Evolutionary conservation across 2,113 vertebrate genomes (phyloP).

Genomic region (Ornithorhynchus anatinus): DNA sequence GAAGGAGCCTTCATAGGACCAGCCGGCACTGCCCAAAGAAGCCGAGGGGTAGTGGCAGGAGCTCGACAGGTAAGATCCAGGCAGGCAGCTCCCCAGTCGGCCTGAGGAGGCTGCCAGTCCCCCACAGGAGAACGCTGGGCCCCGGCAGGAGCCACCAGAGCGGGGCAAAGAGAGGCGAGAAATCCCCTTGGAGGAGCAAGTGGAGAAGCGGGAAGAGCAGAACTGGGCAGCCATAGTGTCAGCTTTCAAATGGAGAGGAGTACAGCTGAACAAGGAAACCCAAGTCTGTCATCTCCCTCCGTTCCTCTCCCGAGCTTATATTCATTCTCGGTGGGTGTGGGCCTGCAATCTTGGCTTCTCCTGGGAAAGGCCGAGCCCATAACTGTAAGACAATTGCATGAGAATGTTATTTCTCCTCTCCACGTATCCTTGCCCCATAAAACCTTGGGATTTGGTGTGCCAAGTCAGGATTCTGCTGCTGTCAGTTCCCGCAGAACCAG

Average conservation of each 20-base stretch:
- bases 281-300: not conserved
- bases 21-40: slow-evolving; percentile 22
- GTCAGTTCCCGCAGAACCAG: slow-evolving; percentile 26
- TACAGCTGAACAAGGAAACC: not conserved
- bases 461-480: slow-evolving; percentile 42
- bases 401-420: slow-evolving; percentile 28
- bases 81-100: slow-evolving; percentile 27
- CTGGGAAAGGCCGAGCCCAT: slow-evolving; percentile 44
- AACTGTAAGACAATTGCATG: slow-evolving; percentile 24
- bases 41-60: not conserved
- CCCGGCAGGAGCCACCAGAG: slow-evolving; percentile 46
- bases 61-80: slow-evolving; percentile 14
- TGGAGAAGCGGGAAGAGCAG: slow-evolving; percentile 32
- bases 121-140: slow-evolving; percentile 14
- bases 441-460: slow-evolving; percentile 34
- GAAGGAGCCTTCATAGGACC: slow-evolving; percentile 38
- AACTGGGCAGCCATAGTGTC: slow-evolving; percentile 42
- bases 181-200: slow-evolving; percentile 35
- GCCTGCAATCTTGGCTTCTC: slow-evolving; percentile 3
- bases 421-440: slow-evolving; percentile 34
- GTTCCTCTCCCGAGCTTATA: slow-evolving; percentile 42
- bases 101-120: slow-evolving; percentile 9
- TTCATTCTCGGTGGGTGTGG: slow-evolving; percentile 45
- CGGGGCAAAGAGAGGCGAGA: slow-evolving; percentile 28
- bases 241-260: not conserved